Evolutionary conservation across 2,113 vertebrate genomes (phyloP), one percentile per base, ranked within the genome.

Genomic region (Geothlypis trichas): DNA sequence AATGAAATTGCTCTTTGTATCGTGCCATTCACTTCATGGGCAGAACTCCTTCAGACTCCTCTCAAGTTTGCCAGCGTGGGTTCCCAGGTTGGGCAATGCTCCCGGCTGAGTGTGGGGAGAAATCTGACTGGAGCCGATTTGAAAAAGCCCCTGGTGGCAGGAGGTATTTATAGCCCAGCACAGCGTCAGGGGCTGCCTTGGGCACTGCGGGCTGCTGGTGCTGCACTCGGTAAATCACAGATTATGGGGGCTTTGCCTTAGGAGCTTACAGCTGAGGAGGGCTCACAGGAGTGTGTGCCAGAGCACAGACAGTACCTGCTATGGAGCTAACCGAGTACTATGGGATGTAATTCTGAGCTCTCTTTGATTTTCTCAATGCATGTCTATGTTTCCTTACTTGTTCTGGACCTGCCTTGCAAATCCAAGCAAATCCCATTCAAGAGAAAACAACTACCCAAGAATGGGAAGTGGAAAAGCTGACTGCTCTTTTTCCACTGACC

Each of bases 401-500:
- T 72, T 87, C n/a, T 73, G 54, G 49, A 66, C 84, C 59, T 24
- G 47, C 49, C 37, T 65, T 87, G 46, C 69, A 57, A 77, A 83
- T 67, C n/a, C 81, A 46, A 51, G n/a, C 59, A 76, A 84, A 81
- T 87, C 63, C 59, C 47, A 81, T 55, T 59, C 58, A 49, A 76
- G 77, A 91, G 58, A 46, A 89, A 76, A 44, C 66, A 87, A 2
- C 69, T 65, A 4, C 15, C 57, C 33, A 14, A 30, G 37, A 54
- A 69, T 35, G 63, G 89, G 46, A 87, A 44, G 71, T 66, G 75
- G 41, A 55, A 76, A 77, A 73, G 39, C 15, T 35, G 67, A 72
- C 51, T 87, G 65, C 39, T 85, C 39, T 90, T 96, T 94, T 94
- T 93, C 84, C 87, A 77, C 61, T 96, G 85, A 86, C 80, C 85